Evolutionary conservation across 2,888 invertebrate genomes (phyloP).

Genomic region (Sericinus montela): DNA sequence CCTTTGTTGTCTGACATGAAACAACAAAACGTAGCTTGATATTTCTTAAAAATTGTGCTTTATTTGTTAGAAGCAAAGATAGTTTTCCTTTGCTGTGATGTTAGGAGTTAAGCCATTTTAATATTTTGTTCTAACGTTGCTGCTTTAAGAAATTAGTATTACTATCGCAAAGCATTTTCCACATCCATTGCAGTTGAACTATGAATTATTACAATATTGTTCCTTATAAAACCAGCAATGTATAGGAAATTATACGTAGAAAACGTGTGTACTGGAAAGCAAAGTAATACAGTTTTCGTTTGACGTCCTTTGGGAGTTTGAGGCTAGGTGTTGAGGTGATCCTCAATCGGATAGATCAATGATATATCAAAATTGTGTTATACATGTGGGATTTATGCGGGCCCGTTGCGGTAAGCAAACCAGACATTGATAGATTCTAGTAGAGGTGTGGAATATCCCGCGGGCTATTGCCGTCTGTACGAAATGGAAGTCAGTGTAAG

Average conservation of each 20-base stretch:
- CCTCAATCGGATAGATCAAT: conserved; percentile 67
- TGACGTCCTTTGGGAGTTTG: conserved; percentile 45
- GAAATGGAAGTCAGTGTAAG: neutral
- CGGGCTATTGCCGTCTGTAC: conserved; percentile 22
- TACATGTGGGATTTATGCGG: conserved; percentile 67
- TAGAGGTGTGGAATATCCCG: conserved; percentile 29
- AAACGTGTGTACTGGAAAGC: conserved; percentile 23
- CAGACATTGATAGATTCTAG: conserved; percentile 68
- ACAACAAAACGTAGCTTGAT: neutral
- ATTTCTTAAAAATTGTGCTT: conserved; percentile 13
- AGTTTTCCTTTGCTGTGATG: neutral
- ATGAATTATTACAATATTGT: neutral
- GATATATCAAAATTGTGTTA: conserved; percentile 73
- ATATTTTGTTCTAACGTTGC: conserved; percentile 4
- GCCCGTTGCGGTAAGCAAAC: conserved; percentile 48
- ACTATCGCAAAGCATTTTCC: neutral
- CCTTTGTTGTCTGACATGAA: conserved; percentile 22
- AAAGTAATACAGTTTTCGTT: conserved; percentile 38
- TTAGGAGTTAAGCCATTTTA: conserved; percentile 25
- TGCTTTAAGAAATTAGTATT: conserved; percentile 15
- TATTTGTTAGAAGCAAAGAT: neutral
- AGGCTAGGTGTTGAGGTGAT: conserved; percentile 66
- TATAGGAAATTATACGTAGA: conserved; percentile 5
- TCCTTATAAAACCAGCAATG: conserved; percentile 21
- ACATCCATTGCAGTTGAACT: conserved; percentile 22